Evolutionary conservation across 2,113 vertebrate genomes (phyloP).

Genomic region (Erythrolamprus reginae): DNA sequence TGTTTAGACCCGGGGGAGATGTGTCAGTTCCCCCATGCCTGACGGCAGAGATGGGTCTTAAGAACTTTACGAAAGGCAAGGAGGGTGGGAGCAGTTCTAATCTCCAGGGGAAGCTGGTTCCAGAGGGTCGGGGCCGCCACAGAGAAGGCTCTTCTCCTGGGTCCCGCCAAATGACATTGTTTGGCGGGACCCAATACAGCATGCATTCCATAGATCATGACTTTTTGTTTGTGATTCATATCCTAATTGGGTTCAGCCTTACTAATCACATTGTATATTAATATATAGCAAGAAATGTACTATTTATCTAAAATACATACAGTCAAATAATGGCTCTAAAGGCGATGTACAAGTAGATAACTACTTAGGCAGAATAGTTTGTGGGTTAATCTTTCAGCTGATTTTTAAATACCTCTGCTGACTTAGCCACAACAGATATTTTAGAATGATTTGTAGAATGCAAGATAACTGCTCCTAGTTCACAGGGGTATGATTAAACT

Average conservation of each 20-base stretch:
- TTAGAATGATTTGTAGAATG: conserved; percentile 32
- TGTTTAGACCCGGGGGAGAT: too few relatives aligned
- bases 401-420: conserved; percentile 39
- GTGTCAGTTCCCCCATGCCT: too few relatives aligned
- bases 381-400: not conserved
- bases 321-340: not conserved
- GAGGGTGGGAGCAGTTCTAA: too few relatives aligned
- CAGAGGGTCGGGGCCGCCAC: too few relatives aligned
- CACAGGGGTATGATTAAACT: conserved; percentile 23
- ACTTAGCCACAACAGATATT: conserved; percentile 30
- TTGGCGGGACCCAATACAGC: too few relatives aligned
- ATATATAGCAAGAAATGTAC: not conserved
- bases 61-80: too few relatives aligned
- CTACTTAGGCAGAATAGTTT: not conserved
- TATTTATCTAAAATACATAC: not conserved
- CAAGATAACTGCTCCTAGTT: conserved; percentile 27
- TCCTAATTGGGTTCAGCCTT: not conserved
- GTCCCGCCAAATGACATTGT: too few relatives aligned
- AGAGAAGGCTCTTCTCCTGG: too few relatives aligned
- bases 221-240: not conserved
- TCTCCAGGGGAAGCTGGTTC: too few relatives aligned
- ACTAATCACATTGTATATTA: not conserved
- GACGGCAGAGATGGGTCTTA: too few relatives aligned
- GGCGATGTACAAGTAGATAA: not conserved
- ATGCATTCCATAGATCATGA: not conserved